These are phyloP conservation scores for Cataglyphis cursor DNA, from an alignment of 2,888 invertebrate genomes.

Conservation along the genomic window DNA sequence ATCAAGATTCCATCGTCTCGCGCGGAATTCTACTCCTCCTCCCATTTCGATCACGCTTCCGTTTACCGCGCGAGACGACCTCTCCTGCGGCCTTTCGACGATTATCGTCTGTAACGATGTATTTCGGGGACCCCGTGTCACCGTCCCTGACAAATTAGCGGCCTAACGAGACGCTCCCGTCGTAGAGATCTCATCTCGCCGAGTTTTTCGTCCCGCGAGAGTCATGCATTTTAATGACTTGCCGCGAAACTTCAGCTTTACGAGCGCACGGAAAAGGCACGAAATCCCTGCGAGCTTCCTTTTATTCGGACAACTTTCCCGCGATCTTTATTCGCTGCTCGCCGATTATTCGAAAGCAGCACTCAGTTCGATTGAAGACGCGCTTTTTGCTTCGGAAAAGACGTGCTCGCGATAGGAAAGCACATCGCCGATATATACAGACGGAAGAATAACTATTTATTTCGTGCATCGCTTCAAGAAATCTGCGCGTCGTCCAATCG, in stretches of 20 bases:
- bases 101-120: slow-evolving; percentile 50
- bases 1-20: background rate
- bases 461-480: background rate
- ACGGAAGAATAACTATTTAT: slow-evolving; percentile 16
- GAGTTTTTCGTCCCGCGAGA: background rate
- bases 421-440: background rate
- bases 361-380: slow-evolving; percentile 10
- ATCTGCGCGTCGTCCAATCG: background rate
- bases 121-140: slow-evolving; percentile 32
- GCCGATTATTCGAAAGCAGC: background rate
- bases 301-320: background rate
- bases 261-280: background rate
- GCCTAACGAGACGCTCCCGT: slow-evolving; percentile 16
- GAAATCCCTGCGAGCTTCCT: background rate
- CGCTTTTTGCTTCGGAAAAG: background rate
- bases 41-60: background rate
- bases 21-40: background rate
- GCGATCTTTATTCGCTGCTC: background rate
- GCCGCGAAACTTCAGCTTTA: slow-evolving; percentile 10
- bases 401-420: background rate
- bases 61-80: background rate
- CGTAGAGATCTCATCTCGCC: slow-evolving; percentile 24
- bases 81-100: slow-evolving; percentile 23
- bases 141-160: slow-evolving; percentile 44
- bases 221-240: slow-evolving; percentile 42